Evolutionary conservation across 1,140 invertebrate species (phyloP), one percentile per base, ranked within the genome.

Genomic region (Drosophila oshimai): DNA sequence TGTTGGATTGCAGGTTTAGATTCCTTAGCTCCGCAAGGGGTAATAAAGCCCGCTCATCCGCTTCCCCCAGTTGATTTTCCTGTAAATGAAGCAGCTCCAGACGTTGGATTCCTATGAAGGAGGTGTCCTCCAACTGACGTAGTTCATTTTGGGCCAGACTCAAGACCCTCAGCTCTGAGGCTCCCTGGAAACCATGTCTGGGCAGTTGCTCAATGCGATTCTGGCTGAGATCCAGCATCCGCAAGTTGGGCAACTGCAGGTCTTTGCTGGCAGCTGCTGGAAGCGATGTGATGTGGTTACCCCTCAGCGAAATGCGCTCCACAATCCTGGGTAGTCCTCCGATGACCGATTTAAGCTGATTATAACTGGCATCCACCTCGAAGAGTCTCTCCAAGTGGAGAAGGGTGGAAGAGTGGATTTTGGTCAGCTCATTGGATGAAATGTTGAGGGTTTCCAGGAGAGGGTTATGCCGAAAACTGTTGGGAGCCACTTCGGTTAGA

Each of bases 121-220:
- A 93, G 1, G 93, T 93, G 17, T 94, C 93, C 57, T 96, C 95
- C 28, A 97, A 73, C 31, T 93, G 91, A 46, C 94, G 93, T n/a
- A 97, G 75, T 1, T 94, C 93, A 88, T 97, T 98, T 53, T 95
- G 93, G n/a, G 94, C 95, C 29, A 98, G 91, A 84, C 95, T 95
- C 3, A 98, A 90, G 70, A 94, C 93, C 44, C 93, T 93, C 55
- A 98, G 90, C 73, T 94, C 94, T 0, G 93, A 92, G 26, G 98
- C 90, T 33, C 94, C 94, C 49, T 92, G 93, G 53, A 97, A 92
- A 1, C 93, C 92, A n/a, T 93, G 94, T 2, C 94, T 91, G 0
- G 93, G 91, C 22, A 98, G 92, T 76, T 93, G 93, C 77, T 95
- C 93, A 20, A 98, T 94, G 1, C 94, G 94, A 91, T 98, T 98